Conservation (phyloP, 2,113 vertebrate genomes). For the Lepisosteus osseus region DNA sequence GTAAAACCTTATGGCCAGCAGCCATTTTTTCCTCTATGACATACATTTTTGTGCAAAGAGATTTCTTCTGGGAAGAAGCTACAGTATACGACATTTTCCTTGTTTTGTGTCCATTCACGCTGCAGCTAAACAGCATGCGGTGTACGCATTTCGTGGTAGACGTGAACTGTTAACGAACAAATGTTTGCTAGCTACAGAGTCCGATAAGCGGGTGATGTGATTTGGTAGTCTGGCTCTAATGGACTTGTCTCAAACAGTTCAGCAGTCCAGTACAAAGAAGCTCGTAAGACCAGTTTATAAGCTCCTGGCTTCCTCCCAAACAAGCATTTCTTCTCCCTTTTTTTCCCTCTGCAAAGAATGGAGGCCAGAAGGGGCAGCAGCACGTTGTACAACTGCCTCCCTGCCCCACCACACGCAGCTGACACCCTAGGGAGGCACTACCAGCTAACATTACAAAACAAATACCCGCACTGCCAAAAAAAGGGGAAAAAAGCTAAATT, state of each 20-base stretch:
- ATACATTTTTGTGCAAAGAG: too few species aligned
- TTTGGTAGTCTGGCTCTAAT: constrained; percentile 34
- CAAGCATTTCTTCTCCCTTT: neutral
- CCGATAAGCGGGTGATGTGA: too few species aligned
- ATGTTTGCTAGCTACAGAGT: too few species aligned
- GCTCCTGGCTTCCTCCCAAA: constrained; percentile 44
- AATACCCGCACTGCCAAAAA: constrained; percentile 14
- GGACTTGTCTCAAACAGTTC: constrained; percentile 42
- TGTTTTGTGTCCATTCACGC: too few species aligned
- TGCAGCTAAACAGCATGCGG: too few species aligned
- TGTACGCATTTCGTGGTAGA: too few species aligned
- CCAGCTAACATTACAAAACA: constrained; percentile 21
- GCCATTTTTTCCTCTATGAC: too few species aligned
- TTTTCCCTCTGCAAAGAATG: neutral
- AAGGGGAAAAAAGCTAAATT: neutral
- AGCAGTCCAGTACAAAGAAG: constrained; percentile 46
- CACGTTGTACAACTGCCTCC: neutral
- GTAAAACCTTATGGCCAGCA: too few species aligned
- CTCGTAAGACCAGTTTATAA: constrained; percentile 8
- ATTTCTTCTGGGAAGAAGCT: too few species aligned
- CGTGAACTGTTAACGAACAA: too few species aligned
- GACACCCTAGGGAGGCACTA: constrained; percentile 2
- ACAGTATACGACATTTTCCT: too few species aligned
- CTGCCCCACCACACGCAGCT: constrained; percentile 15
- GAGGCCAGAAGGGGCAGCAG: neutral